These are phyloP conservation scores for Eutrigla gurnardus DNA, from an alignment of 2,797 vertebrate genomes.

Conservation along the genomic window DNA sequence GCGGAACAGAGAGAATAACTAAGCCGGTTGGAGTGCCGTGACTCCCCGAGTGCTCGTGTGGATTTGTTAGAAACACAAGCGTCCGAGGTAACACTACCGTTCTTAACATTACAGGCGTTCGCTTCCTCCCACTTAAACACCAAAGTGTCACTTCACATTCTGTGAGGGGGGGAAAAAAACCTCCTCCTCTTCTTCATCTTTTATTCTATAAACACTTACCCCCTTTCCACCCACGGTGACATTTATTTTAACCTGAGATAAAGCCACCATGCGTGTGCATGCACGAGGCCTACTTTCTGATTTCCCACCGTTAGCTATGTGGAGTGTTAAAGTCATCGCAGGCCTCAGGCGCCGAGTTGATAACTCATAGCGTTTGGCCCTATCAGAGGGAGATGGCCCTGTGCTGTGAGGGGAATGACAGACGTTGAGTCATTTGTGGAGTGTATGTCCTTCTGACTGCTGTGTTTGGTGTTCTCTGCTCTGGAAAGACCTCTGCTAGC, in stretches of 20 bases:
- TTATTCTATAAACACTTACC: slow-evolving; percentile 41
- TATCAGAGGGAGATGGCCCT: slow-evolving; percentile 49
- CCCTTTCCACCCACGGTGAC: slow-evolving; percentile 26
- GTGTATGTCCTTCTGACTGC: slow-evolving; percentile 35
- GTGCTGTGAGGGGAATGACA: slow-evolving; percentile 46
- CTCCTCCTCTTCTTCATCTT: slow-evolving; percentile 31
- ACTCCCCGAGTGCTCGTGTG: slow-evolving; percentile 52
- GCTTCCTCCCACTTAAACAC: slow-evolving; percentile 59
- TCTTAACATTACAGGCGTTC: slow-evolving; percentile 46
- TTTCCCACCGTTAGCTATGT: slow-evolving; percentile 28
- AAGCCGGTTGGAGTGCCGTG: slow-evolving; percentile 56
- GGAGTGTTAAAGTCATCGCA: slow-evolving; percentile 29
- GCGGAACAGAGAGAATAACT: slow-evolving; percentile 71
- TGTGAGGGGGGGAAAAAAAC: slow-evolving; percentile 26
- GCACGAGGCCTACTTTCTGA: slow-evolving; percentile 4
- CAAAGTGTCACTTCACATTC: slow-evolving; percentile 62
- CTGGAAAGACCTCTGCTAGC: slow-evolving; percentile 26
- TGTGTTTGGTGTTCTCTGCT: slow-evolving; percentile 34
- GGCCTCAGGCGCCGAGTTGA: slow-evolving; percentile 34
- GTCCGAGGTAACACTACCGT: slow-evolving; percentile 49
- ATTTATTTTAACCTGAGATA: slow-evolving; percentile 56
- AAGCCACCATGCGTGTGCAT: slow-evolving; percentile 2
- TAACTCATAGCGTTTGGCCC: slow-evolving; percentile 57
- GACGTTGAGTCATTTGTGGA: slow-evolving; percentile 53
- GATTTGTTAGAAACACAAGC: slow-evolving; percentile 62